Evolutionary conservation across 2,113 vertebrate genomes (phyloP), one percentile per base, ranked within the genome.

Genomic region (Pleuronectes platessa): DNA sequence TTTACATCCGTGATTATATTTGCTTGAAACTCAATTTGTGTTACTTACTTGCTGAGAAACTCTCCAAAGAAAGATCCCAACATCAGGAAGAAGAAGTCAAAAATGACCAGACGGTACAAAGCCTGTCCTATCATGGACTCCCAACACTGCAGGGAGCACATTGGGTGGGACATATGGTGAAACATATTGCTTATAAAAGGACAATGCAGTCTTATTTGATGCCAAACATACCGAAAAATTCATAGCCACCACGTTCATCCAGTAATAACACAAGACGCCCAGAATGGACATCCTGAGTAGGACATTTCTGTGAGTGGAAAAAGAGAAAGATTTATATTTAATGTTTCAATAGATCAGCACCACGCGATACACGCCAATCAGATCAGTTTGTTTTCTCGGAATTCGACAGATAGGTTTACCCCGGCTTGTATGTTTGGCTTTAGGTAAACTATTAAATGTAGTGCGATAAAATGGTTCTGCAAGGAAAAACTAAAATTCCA

Each of bases 221-320:
- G 27, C 70, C 18, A 21, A 21, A 89, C 82, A 3, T 90, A 93
- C 93, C 35, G 72, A 56, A 76, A 81, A 82, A 0, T 23, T 69
- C 0, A 27, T 0, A 2, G 97, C 84, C 83, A 97, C 94, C 1
- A 77, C 15, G 3, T 92, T 81, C 82, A 99, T 92, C 98, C 98
- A 99, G 75, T 97, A 96, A 86, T 96, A 96, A 86, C 97, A 98
- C 45, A 99, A 89, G 82, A 99, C 95, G n/a, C 94, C 97, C 82
- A 98, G 68, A 69, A 98, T 88, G 3, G 95, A 96, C 61, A 98
- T 95, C 91, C 96, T 98, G 86, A 99, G 93, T 15, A 97, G 37
- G n/a, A 95, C 91, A 79, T 96, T 97, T 91, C 98, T 99, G 37
- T 20, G 88, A 65, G 47, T 49, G 75, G 47, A 55, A 71, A 71